Base-by-base conservation (phyloP, 2,113 vertebrate genomes). In the Pitta sordida region DNA sequence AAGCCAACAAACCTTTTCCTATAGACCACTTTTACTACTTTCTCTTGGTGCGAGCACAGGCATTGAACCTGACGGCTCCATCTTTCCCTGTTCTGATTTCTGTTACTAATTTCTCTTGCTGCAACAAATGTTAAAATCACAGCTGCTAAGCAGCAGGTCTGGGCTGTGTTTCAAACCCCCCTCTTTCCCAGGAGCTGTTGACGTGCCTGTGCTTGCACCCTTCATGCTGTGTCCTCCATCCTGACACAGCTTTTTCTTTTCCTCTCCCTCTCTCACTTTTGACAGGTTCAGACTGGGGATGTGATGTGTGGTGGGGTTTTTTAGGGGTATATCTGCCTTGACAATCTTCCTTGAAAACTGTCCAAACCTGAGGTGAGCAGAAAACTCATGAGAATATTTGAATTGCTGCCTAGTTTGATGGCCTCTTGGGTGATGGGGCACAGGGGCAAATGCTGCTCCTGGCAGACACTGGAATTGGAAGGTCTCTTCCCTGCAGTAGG, bases 31-130 rank as follows among this genome's bases (percentile, higher is more conserved):
- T 83, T 19, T 70, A 27, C 51, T 20, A 7, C 43, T 85, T 13
- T 88, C 44, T 53, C 15, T 29, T 55, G 14, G 12, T 46, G 55
- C 30, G n/a, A 60, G 67, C 30, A 22, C 39, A 44, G 46, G 13
- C 9, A 13, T 90, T 69, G 90, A 90, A 90, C 49, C 24, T 48
- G 48, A 92, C 67, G 41, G 41, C 52, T 14, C 11, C 18, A 10
- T 88, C 32, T 44, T 63, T 29, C 56, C 36, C 26, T 16, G 18
- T 69, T 64, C 75, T 55, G 73, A 80, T 86, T 94, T 86, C 87
- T 95, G 67, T 96, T 92, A 46, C 71, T 77, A 89, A 94, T 91
- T 95, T 86, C 63, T 95, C 85, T 55, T 88, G 71, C 62, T 91
- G 44, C 68, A 91, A 76, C 75, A 81, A 92, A 82, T 92, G 94